These are phyloP conservation scores for Etheostoma cragini DNA, from an alignment of 2,113 vertebrate genomes.

Conservation along the genomic window DNA sequence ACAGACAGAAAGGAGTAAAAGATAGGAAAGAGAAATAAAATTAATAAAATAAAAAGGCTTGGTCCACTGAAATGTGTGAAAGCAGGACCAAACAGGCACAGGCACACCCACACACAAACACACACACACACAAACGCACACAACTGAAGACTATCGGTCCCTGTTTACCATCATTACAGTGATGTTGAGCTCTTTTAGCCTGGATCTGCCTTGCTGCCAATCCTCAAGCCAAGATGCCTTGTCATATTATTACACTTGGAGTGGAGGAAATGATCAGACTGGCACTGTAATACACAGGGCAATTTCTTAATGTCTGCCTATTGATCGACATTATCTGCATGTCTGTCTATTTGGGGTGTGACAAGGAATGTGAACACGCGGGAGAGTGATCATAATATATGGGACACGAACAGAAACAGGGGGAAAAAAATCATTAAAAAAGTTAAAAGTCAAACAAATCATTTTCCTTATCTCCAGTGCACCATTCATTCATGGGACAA, in stretches of 20 bases:
- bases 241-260: conserved; percentile 39
- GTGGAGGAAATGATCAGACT: conserved; percentile 21
- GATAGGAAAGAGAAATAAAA: neutral
- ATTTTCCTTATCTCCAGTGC: neutral
- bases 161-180: conserved; percentile 44
- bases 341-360: neutral
- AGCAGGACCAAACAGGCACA: neutral
- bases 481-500: neutral
- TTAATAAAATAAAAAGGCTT: neutral
- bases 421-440: neutral
- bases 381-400: neutral
- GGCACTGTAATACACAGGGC: neutral
- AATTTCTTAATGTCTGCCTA: conserved; percentile 8
- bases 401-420: neutral
- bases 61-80: neutral
- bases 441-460: conserved; percentile 25
- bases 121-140: neutral
- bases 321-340: conserved; percentile 9
- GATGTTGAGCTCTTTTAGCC: conserved; percentile 45
- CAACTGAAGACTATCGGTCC: conserved; percentile 44
- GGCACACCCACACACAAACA: neutral
- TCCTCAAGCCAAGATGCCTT: conserved; percentile 14
- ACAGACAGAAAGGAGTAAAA: neutral
- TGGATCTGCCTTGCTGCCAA: conserved; percentile 20
- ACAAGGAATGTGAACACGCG: neutral